Evolutionary conservation across 2,888 invertebrate genomes (phyloP), one percentile per base, ranked within the genome.

Genomic region (Hybos culiciformis): DNA sequence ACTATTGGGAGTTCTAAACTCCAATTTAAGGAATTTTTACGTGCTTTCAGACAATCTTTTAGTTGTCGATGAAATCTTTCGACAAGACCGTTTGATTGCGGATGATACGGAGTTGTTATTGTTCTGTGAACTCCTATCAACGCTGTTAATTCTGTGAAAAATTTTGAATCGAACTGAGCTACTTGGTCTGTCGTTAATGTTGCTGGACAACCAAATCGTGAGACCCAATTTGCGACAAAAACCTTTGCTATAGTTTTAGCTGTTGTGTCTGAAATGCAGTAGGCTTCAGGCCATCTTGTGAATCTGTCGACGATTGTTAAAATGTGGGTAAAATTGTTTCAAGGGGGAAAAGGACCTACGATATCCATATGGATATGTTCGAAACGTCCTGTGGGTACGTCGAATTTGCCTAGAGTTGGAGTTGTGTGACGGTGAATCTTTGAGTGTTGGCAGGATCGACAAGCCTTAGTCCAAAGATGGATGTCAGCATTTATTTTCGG

Each of bases 351-450:
- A 3, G 59, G 58, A 18, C 59, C 58, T 2, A 62, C 53, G 14
- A 63, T 44, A 46, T 62, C 60, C 5, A 60, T 45, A 39, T 60
- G 57, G 5, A 62, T 47, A 37, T 60, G 57, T n/a, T 51, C 48
- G 44, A 62, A 61, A 11, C 60, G 48, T 7, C 39, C 42, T 14
- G 49, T 46, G n/a, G 58, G 52, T 14, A 47, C 41, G 2, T 48
- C 29, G 37, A 55, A 54, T 32, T 38, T 43, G 14, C 46, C 49
- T 14, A 53, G 42, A 17, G 50, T 49, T 1, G 52, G 38, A 5
- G 21, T 29, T n/a, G 49, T 53, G 47, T 60, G 59, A 6, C 57
- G 46, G 2, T 47, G 38, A 2, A 60, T 41, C 44, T 62, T 62
- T 4, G 51, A 36, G 14, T 47, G 42, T 43, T 63, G 62, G 43